phyloP scores from a whole-genome alignment of 2,888 invertebrate genomes.

The Melitaea athalia region DNA sequence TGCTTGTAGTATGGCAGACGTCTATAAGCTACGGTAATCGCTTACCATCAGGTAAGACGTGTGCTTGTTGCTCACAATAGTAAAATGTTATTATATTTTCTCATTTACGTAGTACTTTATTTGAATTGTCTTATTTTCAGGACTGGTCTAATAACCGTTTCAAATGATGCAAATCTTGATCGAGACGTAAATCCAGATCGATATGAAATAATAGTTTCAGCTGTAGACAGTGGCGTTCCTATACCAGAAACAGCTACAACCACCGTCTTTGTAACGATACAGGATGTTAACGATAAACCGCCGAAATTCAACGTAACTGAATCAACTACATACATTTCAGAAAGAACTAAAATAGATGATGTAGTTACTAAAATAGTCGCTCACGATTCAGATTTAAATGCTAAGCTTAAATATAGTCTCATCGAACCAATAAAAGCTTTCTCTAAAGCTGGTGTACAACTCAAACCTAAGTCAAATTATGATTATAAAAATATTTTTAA shows the following conservation, averaged over 20 bases:
- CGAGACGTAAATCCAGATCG: conserved; percentile 85
- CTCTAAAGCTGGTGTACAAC: conserved; percentile 88
- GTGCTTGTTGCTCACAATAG: too few species aligned
- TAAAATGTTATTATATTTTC: too few species aligned
- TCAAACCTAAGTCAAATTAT: conserved; percentile 83
- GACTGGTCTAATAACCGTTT: conserved; percentile 86
- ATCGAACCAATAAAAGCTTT: conserved; percentile 86
- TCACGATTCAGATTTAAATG: conserved; percentile 86
- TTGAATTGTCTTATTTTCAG: conserved; percentile 58
- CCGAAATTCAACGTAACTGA: conserved; percentile 87
- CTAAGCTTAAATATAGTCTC: conserved; percentile 86
- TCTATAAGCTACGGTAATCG: too few species aligned
- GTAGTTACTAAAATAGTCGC: conserved; percentile 85
- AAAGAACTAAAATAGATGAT: conserved; percentile 84
- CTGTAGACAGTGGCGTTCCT: conserved; percentile 88
- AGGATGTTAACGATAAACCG: conserved; percentile 91
- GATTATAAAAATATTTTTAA: conserved; percentile 86
- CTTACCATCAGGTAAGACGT: too few species aligned
- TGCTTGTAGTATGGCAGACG: too few species aligned
- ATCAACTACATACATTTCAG: conserved; percentile 87
- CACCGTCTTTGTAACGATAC: conserved; percentile 86
- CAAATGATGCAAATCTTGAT: conserved; percentile 87
- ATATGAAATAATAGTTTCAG: conserved; percentile 87
- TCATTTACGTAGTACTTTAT: neutral
- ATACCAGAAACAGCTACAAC: conserved; percentile 90